Evolutionary conservation across 2,888 invertebrate species (phyloP).

Genomic region (Onthophagus sagittarius): DNA sequence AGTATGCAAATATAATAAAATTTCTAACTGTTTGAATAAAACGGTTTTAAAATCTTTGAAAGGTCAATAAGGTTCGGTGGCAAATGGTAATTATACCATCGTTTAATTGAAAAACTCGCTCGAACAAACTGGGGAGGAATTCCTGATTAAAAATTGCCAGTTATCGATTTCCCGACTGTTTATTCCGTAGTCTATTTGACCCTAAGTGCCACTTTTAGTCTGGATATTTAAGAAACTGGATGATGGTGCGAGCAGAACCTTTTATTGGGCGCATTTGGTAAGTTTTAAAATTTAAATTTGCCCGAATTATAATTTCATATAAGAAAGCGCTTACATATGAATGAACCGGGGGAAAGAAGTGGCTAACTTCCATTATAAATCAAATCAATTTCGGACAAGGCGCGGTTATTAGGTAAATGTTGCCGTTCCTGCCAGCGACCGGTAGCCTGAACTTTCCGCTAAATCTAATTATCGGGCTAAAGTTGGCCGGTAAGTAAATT

Average conservation of each 20-base stretch:
- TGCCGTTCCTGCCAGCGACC: not conserved
- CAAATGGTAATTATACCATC: slow-evolving; percentile 1
- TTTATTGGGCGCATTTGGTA: slow-evolving; percentile 16
- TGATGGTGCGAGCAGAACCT: not conserved
- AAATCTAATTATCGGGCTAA: not conserved
- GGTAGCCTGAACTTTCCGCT: not conserved
- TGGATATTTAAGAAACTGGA: not conserved
- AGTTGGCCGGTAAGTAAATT: not conserved
- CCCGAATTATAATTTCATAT: slow-evolving; percentile 31
- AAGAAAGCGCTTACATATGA: slow-evolving; percentile 29
- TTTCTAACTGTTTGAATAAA: not conserved
- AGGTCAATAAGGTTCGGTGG: slow-evolving; percentile 5
- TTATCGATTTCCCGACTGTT: not conserved
- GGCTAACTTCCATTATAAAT: slow-evolving; percentile 15
- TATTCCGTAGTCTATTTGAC: not conserved
- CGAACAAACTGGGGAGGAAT: not conserved
- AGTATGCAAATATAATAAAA: not conserved
- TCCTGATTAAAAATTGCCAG: not conserved
- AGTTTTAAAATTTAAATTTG: slow-evolving; percentile 21
- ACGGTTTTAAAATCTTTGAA: not conserved
- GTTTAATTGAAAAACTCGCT: not conserved
- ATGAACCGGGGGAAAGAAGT: slow-evolving; percentile 19
- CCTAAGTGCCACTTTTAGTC: not conserved
- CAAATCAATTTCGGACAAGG: not conserved
- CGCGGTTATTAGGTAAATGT: not conserved